Base-by-base conservation (phyloP, 2,888 invertebrate genomes). In the Papilio gigon region DNA sequence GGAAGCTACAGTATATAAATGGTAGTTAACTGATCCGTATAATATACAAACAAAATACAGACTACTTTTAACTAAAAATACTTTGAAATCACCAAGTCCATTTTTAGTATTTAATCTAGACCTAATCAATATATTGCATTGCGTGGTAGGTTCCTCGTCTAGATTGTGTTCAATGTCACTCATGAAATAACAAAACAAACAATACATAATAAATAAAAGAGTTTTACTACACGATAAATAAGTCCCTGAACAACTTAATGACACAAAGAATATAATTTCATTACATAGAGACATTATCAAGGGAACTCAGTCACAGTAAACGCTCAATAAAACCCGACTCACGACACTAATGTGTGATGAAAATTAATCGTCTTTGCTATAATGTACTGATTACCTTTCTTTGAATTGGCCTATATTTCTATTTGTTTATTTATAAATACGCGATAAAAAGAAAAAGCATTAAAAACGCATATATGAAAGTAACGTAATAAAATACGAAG, bases 291-390 rank as follows among this genome's bases (percentile, higher is more conserved):
- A 37, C 59, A 37, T 35, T 59, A 59, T 59, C 59, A 37, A 59
- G 22, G 59, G 14, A 14, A 22, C 35, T 56, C 53, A 30, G 35
- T 35, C 59, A 33, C 58, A 35, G 59, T 59, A 59, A 59, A 37
- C 5, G 35, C 35, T 37, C 35, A 33, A 59, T 59, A 59, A 59
- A 59, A 37, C 12, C 20, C 59, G 59, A 14, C 35, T 37, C 20
- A 59, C 59, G 59, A 59, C 59, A 59, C 59, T 59, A 59, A 59
- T 35, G 35, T 59, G 59, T 59, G 59, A 59, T 59, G 20, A 59
- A 59, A 59, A 59, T 59, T 59, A 59, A 59, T 59, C 35, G 59
- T 59, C 59, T 59, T 37, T 22, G 35, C 22, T 59, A 37, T 20
- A 59, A 59, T 58, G 22, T 22, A 37, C 20, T 59, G 59, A 59